Conservation (phyloP, 2,113 vertebrate species). For the Crotalus horridus region DNA sequence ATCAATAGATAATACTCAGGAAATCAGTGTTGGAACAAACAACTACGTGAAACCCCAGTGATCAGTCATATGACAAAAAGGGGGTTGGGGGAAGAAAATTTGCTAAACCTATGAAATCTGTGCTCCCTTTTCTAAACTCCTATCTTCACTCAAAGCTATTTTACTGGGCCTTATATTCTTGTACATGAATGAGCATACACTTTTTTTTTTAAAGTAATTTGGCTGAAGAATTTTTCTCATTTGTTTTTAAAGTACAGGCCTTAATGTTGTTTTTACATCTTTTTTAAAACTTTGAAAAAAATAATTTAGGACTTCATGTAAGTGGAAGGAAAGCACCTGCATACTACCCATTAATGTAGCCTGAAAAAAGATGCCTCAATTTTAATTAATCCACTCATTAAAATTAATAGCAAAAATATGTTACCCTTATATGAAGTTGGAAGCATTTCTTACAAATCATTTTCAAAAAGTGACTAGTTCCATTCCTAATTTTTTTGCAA, state of each 20-base stretch:
- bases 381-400: background rate
- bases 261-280: background rate
- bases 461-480: background rate
- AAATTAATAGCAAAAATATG: background rate
- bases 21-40: background rate
- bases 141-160: background rate
- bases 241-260: background rate
- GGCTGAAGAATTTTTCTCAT: background rate
- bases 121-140: background rate
- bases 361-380: background rate
- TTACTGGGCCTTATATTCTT: background rate
- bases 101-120: background rate
- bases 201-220: background rate
- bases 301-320: background rate
- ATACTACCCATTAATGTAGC: background rate
- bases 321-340: background rate
- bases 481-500: background rate
- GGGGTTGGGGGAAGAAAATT: background rate
- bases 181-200: background rate
- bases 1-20: background rate
- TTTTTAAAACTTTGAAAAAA: background rate
- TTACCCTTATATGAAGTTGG: background rate
- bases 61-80: slow-evolving; percentile 2
- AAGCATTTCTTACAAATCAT: background rate
- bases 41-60: background rate